Evolutionary conservation across 2,797 vertebrate species (phyloP).

Genomic region (Orestias chungarensis): DNA sequence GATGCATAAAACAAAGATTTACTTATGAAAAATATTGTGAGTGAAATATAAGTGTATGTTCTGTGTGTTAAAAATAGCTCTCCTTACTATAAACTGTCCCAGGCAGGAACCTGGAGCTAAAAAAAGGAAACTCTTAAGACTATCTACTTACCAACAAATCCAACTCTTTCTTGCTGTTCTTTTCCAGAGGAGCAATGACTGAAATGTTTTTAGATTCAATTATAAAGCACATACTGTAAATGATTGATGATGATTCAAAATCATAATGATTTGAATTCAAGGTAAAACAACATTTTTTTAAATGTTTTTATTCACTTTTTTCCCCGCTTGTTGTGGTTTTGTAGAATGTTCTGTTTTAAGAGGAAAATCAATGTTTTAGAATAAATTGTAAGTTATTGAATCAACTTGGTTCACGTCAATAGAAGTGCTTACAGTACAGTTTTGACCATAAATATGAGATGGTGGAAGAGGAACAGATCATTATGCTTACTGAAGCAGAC

Average conservation of each 20-base stretch:
- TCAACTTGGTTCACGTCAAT: not conserved
- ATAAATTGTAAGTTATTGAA: conserved; percentile 47
- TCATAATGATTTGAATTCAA: not conserved
- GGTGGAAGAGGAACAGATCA: conserved; percentile 49
- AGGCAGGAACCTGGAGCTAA: not conserved
- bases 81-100: not conserved
- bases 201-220: not conserved
- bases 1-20: not conserved
- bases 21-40: not conserved
- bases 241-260: not conserved
- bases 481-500: not conserved
- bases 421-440: not conserved
- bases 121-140: no score
- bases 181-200: not conserved
- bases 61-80: not conserved
- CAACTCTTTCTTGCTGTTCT: not conserved
- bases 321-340: conserved; percentile 15
- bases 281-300: not conserved
- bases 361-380: conserved; percentile 17
- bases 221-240: no score
- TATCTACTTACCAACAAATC: not conserved
- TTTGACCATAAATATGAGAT: not conserved
- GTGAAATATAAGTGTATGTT: not conserved
- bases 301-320: not conserved
- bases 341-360: conserved; percentile 7